Percentiles rank a stretch among this genome's conserved stretches.
Conservation (phyloP, 2,113 vertebrate species). For the Gnathonemus echidnorhynchus region DNA sequence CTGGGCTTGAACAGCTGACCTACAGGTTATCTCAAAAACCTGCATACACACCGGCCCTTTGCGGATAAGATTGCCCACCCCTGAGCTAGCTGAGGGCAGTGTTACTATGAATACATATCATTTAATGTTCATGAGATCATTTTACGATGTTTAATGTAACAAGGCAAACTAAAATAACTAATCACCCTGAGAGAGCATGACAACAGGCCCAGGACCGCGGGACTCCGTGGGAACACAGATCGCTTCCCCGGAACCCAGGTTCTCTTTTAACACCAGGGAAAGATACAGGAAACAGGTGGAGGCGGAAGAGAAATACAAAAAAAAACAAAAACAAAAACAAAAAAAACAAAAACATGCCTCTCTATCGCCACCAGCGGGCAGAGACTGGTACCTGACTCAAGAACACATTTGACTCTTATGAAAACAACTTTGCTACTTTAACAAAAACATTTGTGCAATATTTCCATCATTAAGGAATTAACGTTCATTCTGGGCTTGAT, state of each 20-base stretch:
- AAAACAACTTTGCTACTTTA: background rate
- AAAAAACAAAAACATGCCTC: background rate
- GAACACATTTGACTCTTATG: background rate
- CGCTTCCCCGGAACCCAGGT: background rate
- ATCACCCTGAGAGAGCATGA: background rate
- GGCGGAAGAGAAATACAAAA: background rate
- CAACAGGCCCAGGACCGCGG: background rate
- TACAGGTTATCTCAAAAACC: too few species aligned
- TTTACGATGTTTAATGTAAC: background rate
- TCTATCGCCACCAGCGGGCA: background rate
- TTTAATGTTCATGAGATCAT: background rate
- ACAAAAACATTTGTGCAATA: background rate
- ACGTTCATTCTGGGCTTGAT: background rate
- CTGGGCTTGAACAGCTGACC: too few species aligned
- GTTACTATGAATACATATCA: background rate
- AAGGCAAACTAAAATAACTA: background rate
- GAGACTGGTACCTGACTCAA: background rate
- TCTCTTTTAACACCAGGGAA: background rate
- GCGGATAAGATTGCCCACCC: too few species aligned
- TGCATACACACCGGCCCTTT: too few species aligned
- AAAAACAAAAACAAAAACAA: too few species aligned
- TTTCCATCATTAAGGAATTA: background rate
- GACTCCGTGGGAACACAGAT: background rate
- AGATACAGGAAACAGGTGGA: background rate
- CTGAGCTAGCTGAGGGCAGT: background rate